Percentiles rank a stretch among this genome's conserved stretches.
Conservation (phyloP, 2,113 vertebrate genomes). For the Chionomys nivalis region DNA sequence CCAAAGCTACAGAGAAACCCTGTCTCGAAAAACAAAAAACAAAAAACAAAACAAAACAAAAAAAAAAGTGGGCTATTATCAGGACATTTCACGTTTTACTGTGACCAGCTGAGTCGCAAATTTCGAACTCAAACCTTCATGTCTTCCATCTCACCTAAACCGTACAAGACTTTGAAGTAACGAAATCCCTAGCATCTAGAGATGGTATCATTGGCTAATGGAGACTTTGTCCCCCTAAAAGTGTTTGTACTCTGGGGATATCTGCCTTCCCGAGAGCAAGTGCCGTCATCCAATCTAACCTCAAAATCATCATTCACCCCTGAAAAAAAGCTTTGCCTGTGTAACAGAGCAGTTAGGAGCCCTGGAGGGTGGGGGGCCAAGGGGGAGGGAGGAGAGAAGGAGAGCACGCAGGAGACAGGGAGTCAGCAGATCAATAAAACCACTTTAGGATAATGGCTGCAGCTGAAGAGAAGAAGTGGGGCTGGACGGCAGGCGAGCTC, state of each 20-base stretch:
- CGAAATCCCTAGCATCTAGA: background rate
- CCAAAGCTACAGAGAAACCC: too few relatives aligned
- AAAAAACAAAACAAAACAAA: too few relatives aligned
- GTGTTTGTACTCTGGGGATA: conserved; percentile 2
- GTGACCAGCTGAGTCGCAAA: background rate
- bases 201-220: conserved; percentile 40
- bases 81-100: background rate
- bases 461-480: conserved; percentile 79
- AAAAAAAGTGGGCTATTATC: background rate
- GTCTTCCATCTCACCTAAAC: conserved; percentile 45
- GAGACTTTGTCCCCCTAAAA: conserved; percentile 63
- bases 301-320: conserved; percentile 72
- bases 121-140: conserved; percentile 58
- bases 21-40: too few relatives aligned
- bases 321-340: conserved; percentile 63
- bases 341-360: conserved; percentile 64
- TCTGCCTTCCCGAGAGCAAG: conserved; percentile 68
- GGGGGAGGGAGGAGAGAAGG: background rate
- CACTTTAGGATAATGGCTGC: conserved; percentile 89
- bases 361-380: background rate
- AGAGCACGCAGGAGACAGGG: conserved; percentile 83
- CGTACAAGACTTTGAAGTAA: background rate
- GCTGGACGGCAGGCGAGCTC: conserved; percentile 79
- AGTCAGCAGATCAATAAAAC: conserved; percentile 90
- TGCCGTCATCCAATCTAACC: conserved; percentile 73